Evolutionary conservation across 2,797 vertebrate species (phyloP).

Genomic region (Pangasius mekongensis): DNA sequence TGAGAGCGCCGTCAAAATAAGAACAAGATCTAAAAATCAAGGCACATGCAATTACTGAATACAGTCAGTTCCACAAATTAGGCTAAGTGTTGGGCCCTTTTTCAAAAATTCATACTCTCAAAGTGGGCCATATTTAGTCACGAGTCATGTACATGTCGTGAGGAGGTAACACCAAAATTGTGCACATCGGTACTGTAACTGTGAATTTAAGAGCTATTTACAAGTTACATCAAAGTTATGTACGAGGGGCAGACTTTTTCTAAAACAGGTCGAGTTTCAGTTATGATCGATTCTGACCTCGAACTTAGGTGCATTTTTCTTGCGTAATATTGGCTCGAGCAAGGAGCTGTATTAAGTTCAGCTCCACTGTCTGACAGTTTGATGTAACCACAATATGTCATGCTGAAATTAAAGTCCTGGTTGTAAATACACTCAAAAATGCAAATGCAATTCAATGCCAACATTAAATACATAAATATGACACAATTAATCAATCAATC

Average conservation of each 20-base stretch:
- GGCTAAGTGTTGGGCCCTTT: no score
- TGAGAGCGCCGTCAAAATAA: background rate
- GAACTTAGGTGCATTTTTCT: background rate
- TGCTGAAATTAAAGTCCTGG: background rate
- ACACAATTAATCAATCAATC: background rate
- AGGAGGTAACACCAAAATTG: no score
- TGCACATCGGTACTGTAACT: no score
- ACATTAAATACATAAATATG: background rate
- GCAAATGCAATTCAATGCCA: no score
- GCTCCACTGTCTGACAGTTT: background rate
- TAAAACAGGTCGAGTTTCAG: no score
- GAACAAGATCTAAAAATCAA: background rate
- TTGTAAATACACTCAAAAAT: background rate
- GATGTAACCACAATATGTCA: no score
- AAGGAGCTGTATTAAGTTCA: background rate
- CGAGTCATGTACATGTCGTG: no score
- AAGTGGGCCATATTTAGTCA: no score
- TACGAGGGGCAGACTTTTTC: no score
- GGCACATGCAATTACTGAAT: background rate
- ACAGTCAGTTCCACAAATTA: background rate
- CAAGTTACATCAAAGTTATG: no score
- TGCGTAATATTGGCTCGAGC: background rate
- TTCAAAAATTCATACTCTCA: no score
- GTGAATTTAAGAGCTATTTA: no score
- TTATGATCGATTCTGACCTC: background rate